A percentile compares a stretch with the other conserved stretches of the same genome.
phyloP scores from a whole-genome alignment of 2,797 vertebrate species.

The Protonibea diacanthus region DNA sequence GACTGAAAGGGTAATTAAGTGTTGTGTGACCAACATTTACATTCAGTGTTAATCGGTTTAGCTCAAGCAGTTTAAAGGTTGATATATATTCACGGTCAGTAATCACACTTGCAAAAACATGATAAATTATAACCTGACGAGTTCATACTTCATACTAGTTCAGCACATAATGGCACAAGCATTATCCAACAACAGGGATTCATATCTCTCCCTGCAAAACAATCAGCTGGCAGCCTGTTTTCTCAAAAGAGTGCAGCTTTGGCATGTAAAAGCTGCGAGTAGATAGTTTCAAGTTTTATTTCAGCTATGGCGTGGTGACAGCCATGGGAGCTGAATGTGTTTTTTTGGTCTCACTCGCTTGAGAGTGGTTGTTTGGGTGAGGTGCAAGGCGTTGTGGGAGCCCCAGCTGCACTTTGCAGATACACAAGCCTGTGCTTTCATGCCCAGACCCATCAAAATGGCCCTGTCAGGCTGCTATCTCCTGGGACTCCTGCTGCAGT shows the following conservation, averaged over 20 bases:
- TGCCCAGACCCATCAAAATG: constrained; percentile 78
- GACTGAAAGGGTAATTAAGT: constrained; percentile 64
- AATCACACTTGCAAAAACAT: not conserved
- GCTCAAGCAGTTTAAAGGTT: constrained; percentile 7
- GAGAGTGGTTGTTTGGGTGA: constrained; percentile 63
- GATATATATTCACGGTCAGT: constrained; percentile 13
- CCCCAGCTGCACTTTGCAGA: constrained; percentile 80
- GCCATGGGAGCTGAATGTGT: constrained; percentile 45
- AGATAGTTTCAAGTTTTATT: constrained; percentile 61
- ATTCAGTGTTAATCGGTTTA: constrained; percentile 36
- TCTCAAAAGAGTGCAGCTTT: constrained; percentile 50
- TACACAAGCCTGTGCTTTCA: constrained; percentile 76
- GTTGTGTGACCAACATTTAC: constrained; percentile 52
- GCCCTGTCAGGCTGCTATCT: constrained; percentile 75
- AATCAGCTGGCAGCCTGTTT: constrained; percentile 47
- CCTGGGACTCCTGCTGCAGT: constrained; percentile 71
- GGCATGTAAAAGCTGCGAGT: constrained; percentile 42
- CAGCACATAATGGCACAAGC: constrained; percentile 3
- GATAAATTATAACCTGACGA: not conserved
- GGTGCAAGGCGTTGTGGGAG: constrained; percentile 74
- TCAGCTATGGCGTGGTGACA: constrained; percentile 54
- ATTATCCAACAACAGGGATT: constrained; percentile 6
- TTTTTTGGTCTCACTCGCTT: constrained; percentile 36
- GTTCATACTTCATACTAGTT: not conserved
- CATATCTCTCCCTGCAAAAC: constrained; percentile 38